Percentiles rank a stretch among this genome's conserved stretches.
Conservation (phyloP, 2,113 vertebrate species). For the Sardina pilchardus region DNA sequence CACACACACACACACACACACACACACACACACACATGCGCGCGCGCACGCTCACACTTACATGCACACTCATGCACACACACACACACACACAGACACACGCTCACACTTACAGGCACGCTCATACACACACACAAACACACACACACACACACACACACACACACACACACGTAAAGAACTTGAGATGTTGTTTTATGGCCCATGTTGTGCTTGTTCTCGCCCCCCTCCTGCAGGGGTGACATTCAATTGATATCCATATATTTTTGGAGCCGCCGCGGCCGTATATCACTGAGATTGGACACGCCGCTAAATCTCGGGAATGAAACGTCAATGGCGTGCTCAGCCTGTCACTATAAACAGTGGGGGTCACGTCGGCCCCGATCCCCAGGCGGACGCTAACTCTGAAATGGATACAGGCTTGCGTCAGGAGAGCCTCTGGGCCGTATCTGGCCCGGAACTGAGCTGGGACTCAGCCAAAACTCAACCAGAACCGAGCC, state of each 20-base stretch:
- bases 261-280: neutral
- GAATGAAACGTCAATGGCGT: conserved; percentile 9
- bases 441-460: too few species aligned
- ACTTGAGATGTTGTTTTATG: conserved; percentile 3
- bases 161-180: neutral
- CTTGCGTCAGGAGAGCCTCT: neutral
- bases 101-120: conserved; percentile 19
- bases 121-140: conserved; percentile 2
- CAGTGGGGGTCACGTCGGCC: neutral
- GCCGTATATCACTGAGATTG: neutral
- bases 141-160: neutral
- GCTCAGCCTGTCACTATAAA: conserved; percentile 1
- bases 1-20: conserved; percentile 12
- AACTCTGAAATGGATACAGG: neutral
- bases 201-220: neutral
- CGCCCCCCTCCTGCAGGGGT: neutral
- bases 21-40: neutral
- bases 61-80: neutral
- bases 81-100: neutral
- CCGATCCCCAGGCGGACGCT: neutral
- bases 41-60: neutral
- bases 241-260: neutral
- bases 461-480: too few species aligned
- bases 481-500: too few species aligned
- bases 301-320: neutral